Conservation (phyloP, 37 sponge, comb jelly and placozoan species). For the Beroe forskalii region DNA sequence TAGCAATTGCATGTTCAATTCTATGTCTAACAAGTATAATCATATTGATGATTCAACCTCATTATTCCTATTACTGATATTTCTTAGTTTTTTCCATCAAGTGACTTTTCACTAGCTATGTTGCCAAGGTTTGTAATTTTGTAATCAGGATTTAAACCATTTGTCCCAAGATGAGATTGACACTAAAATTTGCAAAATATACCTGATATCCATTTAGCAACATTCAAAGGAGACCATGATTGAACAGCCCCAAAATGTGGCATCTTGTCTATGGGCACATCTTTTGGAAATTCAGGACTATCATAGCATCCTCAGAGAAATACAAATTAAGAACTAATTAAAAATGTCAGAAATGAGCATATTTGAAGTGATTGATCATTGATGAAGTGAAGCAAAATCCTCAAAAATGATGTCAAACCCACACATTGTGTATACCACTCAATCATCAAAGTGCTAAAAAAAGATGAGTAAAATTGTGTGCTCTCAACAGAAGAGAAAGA, state of each 20-base stretch:
- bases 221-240: neutral
- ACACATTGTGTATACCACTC: too few species aligned
- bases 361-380: too few species aligned
- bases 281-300: neutral
- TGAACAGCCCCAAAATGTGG: constrained; percentile 39
- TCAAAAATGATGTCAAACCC: too few species aligned
- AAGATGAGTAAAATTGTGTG: too few species aligned
- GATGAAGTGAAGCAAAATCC: too few species aligned
- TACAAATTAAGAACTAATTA: neutral
- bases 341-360: neutral
- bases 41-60: neutral
- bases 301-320: neutral
- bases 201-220: constrained; percentile 52
- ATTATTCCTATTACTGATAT: neutral
- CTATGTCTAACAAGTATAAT: neutral
- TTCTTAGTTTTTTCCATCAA: neutral
- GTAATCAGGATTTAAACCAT: too few species aligned
- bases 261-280: neutral
- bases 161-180: too few species aligned
- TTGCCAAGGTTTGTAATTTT: too few species aligned
- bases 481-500: too few species aligned
- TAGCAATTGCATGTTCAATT: neutral
- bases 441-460: too few species aligned
- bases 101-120: too few species aligned
- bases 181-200: too few species aligned